Conservation (phyloP, 1,140 invertebrate genomes). For the Belonocnema kinseyi region DNA sequence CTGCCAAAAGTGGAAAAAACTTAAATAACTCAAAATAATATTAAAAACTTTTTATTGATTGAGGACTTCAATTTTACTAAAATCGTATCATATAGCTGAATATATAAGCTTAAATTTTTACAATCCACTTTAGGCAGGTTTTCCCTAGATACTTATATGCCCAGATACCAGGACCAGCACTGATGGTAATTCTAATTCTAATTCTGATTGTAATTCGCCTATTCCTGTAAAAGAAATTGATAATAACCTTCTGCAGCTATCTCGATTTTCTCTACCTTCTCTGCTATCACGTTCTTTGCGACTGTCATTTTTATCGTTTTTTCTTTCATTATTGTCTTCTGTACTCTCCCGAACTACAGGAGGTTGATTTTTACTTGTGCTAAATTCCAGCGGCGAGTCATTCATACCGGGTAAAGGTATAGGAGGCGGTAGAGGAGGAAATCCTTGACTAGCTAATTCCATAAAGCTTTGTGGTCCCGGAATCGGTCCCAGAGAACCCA, state of each 20-base stretch:
- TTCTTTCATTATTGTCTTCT: conserved; percentile 72
- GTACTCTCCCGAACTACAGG: conserved; percentile 73
- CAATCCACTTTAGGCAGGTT: no score
- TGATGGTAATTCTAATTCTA: neutral
- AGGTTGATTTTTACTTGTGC: conserved; percentile 81
- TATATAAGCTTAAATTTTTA: no score
- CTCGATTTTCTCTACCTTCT: conserved; percentile 57
- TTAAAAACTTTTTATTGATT: no score
- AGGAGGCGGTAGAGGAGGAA: conserved; percentile 69
- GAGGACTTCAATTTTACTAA: no score
- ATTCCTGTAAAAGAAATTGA: conserved; percentile 5
- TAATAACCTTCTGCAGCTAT: conserved; percentile 62
- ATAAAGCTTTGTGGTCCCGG: conserved; percentile 73
- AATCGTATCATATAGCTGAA: no score
- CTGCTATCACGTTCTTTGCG: conserved; percentile 67
- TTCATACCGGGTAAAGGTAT: conserved; percentile 78
- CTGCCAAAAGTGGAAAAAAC: neutral
- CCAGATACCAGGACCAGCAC: no score
- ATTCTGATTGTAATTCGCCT: no score
- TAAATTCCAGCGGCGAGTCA: conserved; percentile 82
- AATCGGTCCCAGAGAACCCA: conserved; percentile 70
- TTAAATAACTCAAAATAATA: no score
- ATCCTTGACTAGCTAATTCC: conserved; percentile 72
- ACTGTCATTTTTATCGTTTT: conserved; percentile 71
- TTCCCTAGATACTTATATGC: no score